Base-by-base conservation (phyloP, 2,113 vertebrate genomes). In the Empidonax traillii region DNA sequence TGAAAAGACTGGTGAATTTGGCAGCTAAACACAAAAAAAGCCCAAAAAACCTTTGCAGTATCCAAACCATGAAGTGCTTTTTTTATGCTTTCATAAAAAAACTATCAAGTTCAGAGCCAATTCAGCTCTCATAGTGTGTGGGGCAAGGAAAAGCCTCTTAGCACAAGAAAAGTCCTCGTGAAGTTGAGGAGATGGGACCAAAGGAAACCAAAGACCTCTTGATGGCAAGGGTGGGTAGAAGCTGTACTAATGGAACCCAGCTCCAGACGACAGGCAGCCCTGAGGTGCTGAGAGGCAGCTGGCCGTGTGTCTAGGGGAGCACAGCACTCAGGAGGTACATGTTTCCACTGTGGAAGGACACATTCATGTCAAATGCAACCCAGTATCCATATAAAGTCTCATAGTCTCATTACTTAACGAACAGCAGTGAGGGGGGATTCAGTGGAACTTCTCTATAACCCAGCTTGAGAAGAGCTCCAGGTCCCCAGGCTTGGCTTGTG, bases 221-320 rank as follows among this genome's bases (percentile, higher is more conserved):
- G 35, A 61, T 5, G n/a, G 46, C 19, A 87, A 9, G 20, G 49
- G 19, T 39, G 46, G 37, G 59, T 19, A 62, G 63, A 68, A 93
- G 30, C 10, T 51, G 8, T 0, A 0, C 10, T 47, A 56, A 23
- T 3, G 3, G 81, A 87, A 56, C 46, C 20, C 68, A 81, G 6
- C 10, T 56, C 1, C 2, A 51, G 31, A 30, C 12, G 46, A 61
- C 4, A 43, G 68, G 35, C 23, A 73, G 72, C 17, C 28, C 72
- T 30, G 19, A n/a, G 59, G 23, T 21, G 37, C 79, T 33, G 31
- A 63, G 68, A 65, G 43, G 30, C 39, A 46, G 58, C 14, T 76
- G 53, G 39, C 59, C 5, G 2, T 2, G 21, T 4, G 1, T 33
- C 41, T 86, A 61, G 10, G 35, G 2, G 9, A 84, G 33, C 24